Evolutionary conservation across 2,888 invertebrate genomes (phyloP).

Genomic region (Aspidiotus destructor): DNA sequence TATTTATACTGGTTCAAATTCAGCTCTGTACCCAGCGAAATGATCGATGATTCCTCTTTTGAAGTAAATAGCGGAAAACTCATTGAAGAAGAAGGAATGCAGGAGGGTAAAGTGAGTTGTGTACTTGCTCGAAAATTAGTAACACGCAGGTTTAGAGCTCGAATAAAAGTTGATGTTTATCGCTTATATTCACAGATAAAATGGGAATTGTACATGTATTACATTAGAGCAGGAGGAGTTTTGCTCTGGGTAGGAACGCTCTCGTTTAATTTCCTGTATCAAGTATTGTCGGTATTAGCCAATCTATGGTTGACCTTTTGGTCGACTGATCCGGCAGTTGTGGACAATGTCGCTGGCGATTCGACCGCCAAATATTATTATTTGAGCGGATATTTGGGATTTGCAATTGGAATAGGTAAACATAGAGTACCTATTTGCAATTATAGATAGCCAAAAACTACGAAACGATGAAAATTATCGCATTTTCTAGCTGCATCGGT

Average conservation of each 20-base stretch:
- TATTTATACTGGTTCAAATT: too few species aligned
- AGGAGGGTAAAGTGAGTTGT: constrained; percentile 72
- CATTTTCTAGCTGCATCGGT: constrained; percentile 52
- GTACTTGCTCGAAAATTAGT: background rate
- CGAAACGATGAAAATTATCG: too few species aligned
- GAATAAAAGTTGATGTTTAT: too few species aligned
- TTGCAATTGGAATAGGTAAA: constrained; percentile 79
- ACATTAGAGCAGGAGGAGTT: constrained; percentile 74
- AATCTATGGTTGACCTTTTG: constrained; percentile 76
- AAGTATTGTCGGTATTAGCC: constrained; percentile 75
- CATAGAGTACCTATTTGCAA: background rate
- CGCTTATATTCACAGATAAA: constrained; percentile 54
- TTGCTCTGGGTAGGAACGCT: constrained; percentile 62
- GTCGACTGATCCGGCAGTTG: constrained; percentile 57
- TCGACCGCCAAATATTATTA: constrained; percentile 61
- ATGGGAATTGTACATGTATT: constrained; percentile 77
- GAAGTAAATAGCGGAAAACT: constrained; percentile 57
- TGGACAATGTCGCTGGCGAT: constrained; percentile 38
- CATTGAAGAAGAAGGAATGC: constrained; percentile 81
- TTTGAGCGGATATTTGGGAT: constrained; percentile 78
- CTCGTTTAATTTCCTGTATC: constrained; percentile 67
- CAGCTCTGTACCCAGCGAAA: too few species aligned
- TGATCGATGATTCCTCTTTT: too few species aligned
- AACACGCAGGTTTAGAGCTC: too few species aligned
- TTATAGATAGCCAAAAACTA: background rate